These are phyloP conservation scores for Xerus inauris DNA, from an alignment of 2,113 vertebrate genomes.

Conservation along the genomic window DNA sequence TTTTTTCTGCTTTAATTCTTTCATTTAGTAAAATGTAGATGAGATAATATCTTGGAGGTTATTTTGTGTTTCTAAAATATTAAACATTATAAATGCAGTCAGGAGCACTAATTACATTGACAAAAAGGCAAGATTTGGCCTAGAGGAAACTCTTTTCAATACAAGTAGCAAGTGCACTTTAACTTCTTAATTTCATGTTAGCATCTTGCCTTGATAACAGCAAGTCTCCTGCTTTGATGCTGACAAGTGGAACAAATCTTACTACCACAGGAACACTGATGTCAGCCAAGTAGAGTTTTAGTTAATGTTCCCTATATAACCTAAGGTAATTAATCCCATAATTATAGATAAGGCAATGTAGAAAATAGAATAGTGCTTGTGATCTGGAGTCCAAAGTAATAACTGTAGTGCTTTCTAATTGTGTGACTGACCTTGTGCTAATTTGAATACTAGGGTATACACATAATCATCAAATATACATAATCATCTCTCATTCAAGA, in stretches of 20 bases:
- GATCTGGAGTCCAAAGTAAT: neutral
- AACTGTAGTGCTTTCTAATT: neutral
- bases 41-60: neutral
- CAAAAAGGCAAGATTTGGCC: neutral
- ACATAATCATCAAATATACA: neutral
- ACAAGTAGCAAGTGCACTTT: neutral
- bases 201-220: neutral
- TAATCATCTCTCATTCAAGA: neutral
- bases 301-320: neutral
- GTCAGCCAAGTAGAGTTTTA: neutral
- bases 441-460: neutral
- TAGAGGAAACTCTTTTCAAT: neutral
- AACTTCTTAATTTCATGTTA: neutral
- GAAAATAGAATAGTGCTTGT: neutral
- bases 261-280: neutral
- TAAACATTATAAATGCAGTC: conserved; percentile 33
- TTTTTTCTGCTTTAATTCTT: neutral
- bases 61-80: conserved; percentile 48
- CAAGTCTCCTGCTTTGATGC: neutral
- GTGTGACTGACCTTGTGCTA: neutral
- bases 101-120: conserved; percentile 15
- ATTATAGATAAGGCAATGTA: neutral
- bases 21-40: conserved; percentile 21
- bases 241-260: neutral
- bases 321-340: conserved; percentile 22